Evolutionary conservation across 2,113 vertebrate genomes (phyloP).

Genomic region (Scalopus aquaticus): DNA sequence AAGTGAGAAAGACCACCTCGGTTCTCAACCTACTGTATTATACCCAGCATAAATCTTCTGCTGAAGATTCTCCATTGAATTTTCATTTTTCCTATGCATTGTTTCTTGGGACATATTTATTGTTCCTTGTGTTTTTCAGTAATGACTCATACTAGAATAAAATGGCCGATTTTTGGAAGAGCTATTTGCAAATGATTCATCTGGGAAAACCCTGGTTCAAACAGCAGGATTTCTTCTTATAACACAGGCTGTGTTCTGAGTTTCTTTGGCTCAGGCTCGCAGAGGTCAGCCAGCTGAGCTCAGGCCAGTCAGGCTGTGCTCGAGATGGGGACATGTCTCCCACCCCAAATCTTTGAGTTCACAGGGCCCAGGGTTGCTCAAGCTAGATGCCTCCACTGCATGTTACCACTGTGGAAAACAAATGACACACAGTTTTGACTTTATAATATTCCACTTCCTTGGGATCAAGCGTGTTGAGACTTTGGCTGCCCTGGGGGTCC

Average conservation of each 20-base stretch:
- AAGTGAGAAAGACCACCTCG: not conserved
- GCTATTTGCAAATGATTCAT: not conserved
- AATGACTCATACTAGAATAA: not conserved
- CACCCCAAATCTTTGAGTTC: too few relatives aligned
- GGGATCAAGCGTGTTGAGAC: not conserved
- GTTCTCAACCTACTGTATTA: not conserved
- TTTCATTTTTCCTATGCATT: not conserved
- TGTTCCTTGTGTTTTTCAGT: not conserved
- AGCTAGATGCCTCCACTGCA: not conserved
- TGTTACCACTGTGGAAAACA: not conserved
- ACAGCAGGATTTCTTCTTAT: not conserved
- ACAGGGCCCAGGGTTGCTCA: not conserved
- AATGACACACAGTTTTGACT: not conserved
- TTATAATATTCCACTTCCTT: not conserved
- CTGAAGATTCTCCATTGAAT: not conserved
- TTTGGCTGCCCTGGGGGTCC: not conserved
- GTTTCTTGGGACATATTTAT: not conserved
- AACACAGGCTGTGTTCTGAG: too few relatives aligned
- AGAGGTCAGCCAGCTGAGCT: not conserved
- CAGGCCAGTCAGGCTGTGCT: accelerated
- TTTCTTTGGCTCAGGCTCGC: not conserved
- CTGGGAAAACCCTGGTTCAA: too few relatives aligned
- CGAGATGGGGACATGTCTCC: accelerated
- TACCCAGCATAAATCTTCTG: not conserved
- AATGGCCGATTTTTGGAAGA: not conserved